Evolutionary conservation across 2,888 invertebrate species (phyloP).

Genomic region (Diaperis boleti): DNA sequence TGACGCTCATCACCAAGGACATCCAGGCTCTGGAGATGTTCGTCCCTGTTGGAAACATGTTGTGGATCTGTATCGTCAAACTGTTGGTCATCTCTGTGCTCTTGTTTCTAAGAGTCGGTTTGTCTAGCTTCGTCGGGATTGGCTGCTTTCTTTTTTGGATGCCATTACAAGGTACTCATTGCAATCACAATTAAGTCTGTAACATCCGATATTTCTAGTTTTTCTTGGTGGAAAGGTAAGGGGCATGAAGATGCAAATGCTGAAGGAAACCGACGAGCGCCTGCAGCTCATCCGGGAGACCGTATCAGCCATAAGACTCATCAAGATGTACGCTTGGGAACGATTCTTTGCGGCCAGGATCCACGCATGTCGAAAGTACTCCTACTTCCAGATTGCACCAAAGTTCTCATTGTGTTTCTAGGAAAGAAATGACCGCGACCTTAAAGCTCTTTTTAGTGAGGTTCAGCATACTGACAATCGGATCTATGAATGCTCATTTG

Average conservation of each 20-base stretch:
- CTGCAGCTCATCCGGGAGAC: background rate
- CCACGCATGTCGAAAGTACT: background rate
- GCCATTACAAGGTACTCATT: constrained; percentile 27
- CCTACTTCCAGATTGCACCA: background rate
- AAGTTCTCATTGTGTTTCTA: background rate
- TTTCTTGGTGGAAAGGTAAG: background rate
- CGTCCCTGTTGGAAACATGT: constrained; percentile 86
- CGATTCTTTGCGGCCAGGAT: background rate
- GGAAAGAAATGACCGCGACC: background rate
- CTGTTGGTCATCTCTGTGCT: constrained; percentile 63
- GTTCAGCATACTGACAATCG: background rate
- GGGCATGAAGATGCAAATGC: background rate
- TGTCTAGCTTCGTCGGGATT: constrained; percentile 26
- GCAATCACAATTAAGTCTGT: background rate
- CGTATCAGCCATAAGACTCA: background rate
- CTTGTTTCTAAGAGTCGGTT: constrained; percentile 21
- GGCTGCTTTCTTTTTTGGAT: constrained; percentile 29
- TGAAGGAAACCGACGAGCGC: background rate
- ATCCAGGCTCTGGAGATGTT: constrained; percentile 90
- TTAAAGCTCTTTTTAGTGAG: background rate
- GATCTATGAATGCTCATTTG: background rate
- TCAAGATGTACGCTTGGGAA: background rate
- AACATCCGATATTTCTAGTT: background rate
- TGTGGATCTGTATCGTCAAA: constrained; percentile 90
- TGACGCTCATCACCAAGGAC: constrained; percentile 94